Conservation (phyloP, 35 echinoderm and acorn worm genomes). For the Eucidaris tribuloides region DNA sequence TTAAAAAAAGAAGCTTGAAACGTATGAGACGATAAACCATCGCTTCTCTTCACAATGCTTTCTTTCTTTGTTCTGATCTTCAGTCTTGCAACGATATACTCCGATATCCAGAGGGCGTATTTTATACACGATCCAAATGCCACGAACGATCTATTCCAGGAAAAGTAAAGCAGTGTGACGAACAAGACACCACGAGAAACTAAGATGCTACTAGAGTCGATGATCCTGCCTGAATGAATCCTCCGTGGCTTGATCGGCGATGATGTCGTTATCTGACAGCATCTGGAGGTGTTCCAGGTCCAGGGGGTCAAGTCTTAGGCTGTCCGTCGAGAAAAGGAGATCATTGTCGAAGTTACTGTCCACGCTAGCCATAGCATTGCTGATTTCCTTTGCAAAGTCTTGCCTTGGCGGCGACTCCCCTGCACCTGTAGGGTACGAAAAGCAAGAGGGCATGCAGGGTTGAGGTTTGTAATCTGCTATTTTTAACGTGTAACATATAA, state of each 20-base stretch:
- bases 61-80: no score
- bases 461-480: not conserved
- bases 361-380: slow-evolving; percentile 81
- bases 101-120: no score
- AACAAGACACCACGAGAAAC: no score
- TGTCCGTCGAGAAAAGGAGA: slow-evolving; percentile 55
- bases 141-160: no score
- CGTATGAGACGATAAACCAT: no score
- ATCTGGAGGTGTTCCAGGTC: slow-evolving; percentile 85
- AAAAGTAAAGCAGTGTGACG: no score
- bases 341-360: slow-evolving; percentile 45
- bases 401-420: slow-evolving; percentile 81
- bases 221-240: slow-evolving; percentile 91
- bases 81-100: no score
- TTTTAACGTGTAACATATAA: not conserved
- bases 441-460: not conserved
- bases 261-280: slow-evolving; percentile 86
- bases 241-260: slow-evolving; percentile 92
- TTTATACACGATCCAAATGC: no score
- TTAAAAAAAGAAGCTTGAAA: no score
- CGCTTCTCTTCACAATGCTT: no score
- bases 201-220: slow-evolving; percentile 29
- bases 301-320: slow-evolving; percentile 80
- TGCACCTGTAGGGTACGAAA: slow-evolving; percentile 56
- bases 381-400: slow-evolving; percentile 91